Base-by-base conservation (phyloP, 1,140 invertebrate genomes). In the Gyrodactylus salaris region DNA sequence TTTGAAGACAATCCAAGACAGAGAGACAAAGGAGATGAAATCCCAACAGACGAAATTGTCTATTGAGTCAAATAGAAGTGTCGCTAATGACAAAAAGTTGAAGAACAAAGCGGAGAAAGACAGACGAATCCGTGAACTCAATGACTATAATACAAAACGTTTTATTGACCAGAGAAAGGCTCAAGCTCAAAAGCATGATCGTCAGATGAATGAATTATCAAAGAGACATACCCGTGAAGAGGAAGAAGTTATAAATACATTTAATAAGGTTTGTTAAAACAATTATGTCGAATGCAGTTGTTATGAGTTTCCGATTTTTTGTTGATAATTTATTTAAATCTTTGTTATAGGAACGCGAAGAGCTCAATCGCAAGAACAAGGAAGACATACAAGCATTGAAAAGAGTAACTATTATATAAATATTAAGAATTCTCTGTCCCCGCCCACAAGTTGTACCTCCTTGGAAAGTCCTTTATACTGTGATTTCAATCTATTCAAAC, bases 61-160 rank as follows among this genome's bases (percentile, higher is more conserved):
- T 20, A 91, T 98, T 72, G 94, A 98, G 78, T 95, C 92, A 21
- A 89, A 87, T 76, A 91, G 90, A 81, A 89, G 92, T 79, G 89
- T 96, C 0, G 85, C 87, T 77, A 90, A 87, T 79, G 94, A 99
- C 79, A 96, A 96, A 80, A 92, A 89, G 0, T 83, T 99, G 25
- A 89, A 93, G 80, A 96, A 92, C 69, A 93, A 97, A 77, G 89
- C 90, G 23, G 95, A 98, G 78, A 89, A 92, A 77, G 95, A 99
- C 77, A 84, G 84, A 76, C 78, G 85, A 54, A 79, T 85, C 54
- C 84, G 91, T 75, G 94, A 99, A 80, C 89, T 97, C 77, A 94
- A 96, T 78, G 91, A 96, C 77, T 97, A 96, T 78, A 98, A 98
- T 79, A 93, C 91, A 21, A 98, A 98, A 81, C 90, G 92, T 77